These are phyloP conservation scores for Corythornis cristatus DNA, from an alignment of 2,113 vertebrate species.

Conservation along the genomic window DNA sequence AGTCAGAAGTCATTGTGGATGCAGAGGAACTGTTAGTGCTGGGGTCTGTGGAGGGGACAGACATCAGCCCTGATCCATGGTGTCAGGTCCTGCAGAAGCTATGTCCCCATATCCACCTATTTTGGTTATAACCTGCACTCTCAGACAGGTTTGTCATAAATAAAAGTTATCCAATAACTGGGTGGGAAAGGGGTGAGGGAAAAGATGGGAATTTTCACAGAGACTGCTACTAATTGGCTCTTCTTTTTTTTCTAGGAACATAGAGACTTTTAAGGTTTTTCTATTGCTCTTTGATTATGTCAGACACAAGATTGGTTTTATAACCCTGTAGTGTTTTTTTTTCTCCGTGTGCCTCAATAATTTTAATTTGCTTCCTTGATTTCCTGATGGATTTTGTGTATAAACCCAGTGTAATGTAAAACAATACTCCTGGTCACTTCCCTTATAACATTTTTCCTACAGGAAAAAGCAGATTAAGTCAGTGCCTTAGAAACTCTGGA, in stretches of 20 bases:
- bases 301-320: background rate
- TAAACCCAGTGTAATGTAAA: background rate
- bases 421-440: background rate
- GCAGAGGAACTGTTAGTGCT: background rate
- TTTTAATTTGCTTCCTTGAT: background rate
- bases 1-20: background rate
- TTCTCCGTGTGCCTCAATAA: background rate
- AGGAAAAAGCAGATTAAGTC: background rate
- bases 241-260: background rate
- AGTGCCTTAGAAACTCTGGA: background rate
- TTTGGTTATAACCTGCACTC: background rate
- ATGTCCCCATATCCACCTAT: background rate
- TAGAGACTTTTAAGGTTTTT: background rate
- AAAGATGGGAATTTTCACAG: background rate
- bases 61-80: background rate
- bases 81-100: background rate
- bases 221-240: background rate
- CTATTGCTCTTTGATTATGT: background rate
- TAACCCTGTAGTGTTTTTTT: background rate
- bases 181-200: background rate
- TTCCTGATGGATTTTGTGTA: background rate
- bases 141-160: background rate
- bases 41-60: background rate
- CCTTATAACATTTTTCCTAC: background rate
- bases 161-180: background rate